Conservation (phyloP, 2,797 vertebrate genomes). For the Percopsis omiscomaycus region DNA sequence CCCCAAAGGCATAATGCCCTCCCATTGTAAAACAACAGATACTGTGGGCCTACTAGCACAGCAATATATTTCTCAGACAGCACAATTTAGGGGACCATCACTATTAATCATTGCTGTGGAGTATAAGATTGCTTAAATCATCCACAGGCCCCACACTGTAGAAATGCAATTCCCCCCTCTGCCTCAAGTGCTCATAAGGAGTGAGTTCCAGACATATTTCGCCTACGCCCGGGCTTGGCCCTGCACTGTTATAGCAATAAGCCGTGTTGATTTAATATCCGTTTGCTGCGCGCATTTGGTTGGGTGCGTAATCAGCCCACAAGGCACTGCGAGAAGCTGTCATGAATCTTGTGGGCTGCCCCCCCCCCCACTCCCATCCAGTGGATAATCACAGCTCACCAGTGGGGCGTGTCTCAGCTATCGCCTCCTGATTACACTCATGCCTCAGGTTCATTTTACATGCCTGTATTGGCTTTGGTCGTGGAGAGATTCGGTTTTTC, state of each 20-base stretch:
- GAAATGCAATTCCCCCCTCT: constrained; percentile 62
- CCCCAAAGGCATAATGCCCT: constrained; percentile 43
- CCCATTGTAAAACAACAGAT: constrained; percentile 52
- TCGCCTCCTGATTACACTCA: constrained; percentile 67
- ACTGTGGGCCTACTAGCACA: constrained; percentile 21
- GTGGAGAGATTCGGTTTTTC: too few relatives aligned
- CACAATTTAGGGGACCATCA: constrained; percentile 66
- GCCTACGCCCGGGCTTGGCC: constrained; percentile 30
- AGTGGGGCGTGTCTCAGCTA: constrained; percentile 45
- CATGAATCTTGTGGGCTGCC: constrained; percentile 58
- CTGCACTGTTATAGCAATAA: constrained; percentile 63
- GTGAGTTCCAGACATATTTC: constrained; percentile 41
- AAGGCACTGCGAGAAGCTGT: constrained; percentile 56
- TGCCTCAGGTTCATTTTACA: constrained; percentile 51
- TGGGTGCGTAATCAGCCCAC: constrained; percentile 70
- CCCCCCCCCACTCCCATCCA: constrained; percentile 22
- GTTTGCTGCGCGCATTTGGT: constrained; percentile 68
- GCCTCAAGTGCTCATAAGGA: constrained; percentile 27
- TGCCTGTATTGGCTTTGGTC: not conserved
- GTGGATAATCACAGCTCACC: constrained; percentile 64
- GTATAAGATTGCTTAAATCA: constrained; percentile 56
- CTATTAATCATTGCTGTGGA: constrained; percentile 64
- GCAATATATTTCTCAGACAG: constrained; percentile 57
- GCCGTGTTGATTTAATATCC: constrained; percentile 74
- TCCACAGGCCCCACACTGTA: constrained; percentile 43